These are phyloP conservation scores for Vipera latastei DNA, from an alignment of 2,797 vertebrate genomes.

Conservation along the genomic window DNA sequence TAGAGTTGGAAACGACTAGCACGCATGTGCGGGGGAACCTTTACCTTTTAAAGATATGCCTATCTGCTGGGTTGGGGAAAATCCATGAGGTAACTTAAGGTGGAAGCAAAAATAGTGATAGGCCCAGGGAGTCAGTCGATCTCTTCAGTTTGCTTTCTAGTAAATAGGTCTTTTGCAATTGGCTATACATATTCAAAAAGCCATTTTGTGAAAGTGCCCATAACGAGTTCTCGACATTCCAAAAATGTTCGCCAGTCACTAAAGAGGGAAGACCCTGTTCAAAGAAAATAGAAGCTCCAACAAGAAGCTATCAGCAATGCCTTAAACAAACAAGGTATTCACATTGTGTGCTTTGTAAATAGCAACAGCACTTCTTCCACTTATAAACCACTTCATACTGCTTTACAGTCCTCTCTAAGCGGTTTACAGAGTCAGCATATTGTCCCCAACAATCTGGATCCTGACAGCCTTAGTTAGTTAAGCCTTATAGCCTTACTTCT, in stretches of 20 bases:
- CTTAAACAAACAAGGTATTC: conserved; percentile 51
- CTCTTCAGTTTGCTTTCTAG: neutral
- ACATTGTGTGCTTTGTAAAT: neutral
- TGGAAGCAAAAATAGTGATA: neutral
- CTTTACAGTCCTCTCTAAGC: neutral
- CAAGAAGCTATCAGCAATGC: conserved; percentile 37
- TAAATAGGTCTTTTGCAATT: neutral
- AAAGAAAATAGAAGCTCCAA: conserved; percentile 26
- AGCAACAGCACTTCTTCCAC: neutral
- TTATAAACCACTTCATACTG: neutral
- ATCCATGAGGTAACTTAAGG: neutral
- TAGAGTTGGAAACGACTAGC: too few species aligned
- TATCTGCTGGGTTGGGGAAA: neutral
- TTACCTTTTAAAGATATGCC: neutral
- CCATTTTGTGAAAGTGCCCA: neutral
- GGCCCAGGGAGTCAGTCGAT: neutral
- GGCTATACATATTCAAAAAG: neutral
- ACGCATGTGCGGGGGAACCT: too few species aligned
- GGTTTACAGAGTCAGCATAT: neutral
- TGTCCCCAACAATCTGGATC: neutral
- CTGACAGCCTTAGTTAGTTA: neutral
- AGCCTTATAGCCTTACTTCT: neutral
- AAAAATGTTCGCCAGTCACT: neutral
- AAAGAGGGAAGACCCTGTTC: neutral
- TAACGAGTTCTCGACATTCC: neutral